Base-by-base conservation (phyloP, 2,797 vertebrate species). In the Cirrhinus molitorella region DNA sequence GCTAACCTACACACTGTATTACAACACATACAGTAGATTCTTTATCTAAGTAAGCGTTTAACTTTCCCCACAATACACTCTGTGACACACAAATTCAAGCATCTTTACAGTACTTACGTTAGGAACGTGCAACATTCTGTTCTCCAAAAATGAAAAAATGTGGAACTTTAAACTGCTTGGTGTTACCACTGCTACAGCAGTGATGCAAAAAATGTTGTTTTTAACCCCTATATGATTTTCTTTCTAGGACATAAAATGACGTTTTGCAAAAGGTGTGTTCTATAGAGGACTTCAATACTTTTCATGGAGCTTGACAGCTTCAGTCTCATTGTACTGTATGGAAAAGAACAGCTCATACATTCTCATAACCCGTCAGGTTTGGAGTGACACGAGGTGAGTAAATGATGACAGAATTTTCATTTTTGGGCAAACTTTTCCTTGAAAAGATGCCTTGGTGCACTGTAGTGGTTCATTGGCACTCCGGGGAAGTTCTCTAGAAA, bases 401-500 rank as follows among this genome's bases (percentile, higher is more conserved):
- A 75, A 57, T 40, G 10, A 72, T 72, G 51, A 75, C 71, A 53
- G 47, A 73, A 21, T 34, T 21, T 72, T 31, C 16, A 49, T 21
- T 23, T 74, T n/a, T 25, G 51, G 51, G 19, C 8, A 16, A 72
- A 72, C 43, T 51, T 34, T 28, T 37, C 31, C 9, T 7, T 59
- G 6, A 55, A 79, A 11, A 31, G 31, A 34, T 53, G 28, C 63
- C 37, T 16, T 13, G 19, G 21, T 13, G 9, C 4, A 37, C 49
- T 66, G 45, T 31, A 17, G 45, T 87, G 86, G 79, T 85, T 79
- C 53, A 45, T 14, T 75, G 79, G 83, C 85, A 17, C 51, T 37
- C 23, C 16, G 57, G 47, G 17, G 3, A 66, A 11, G 34, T 67
- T 43, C 34, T 66, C 40, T 31, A 34, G 65, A 61, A 59, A 34